phyloP scores from a whole-genome alignment of 2,797 vertebrate genomes.

The Erethizon dorsatum region DNA sequence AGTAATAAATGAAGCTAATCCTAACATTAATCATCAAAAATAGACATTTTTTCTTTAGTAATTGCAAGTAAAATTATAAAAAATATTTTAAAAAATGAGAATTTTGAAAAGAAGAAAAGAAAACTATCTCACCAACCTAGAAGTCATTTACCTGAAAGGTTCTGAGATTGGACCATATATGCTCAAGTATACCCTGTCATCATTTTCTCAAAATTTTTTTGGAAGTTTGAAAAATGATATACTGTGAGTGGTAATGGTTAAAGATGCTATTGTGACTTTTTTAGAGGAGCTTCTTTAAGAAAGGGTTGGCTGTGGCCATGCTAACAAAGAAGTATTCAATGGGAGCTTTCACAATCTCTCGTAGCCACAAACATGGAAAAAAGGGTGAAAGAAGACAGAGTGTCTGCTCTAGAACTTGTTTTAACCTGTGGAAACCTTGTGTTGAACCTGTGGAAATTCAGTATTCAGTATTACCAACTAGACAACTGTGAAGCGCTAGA shows the following conservation, averaged over 20 bases:
- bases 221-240: neutral
- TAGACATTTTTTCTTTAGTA: neutral
- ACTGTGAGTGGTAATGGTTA: neutral
- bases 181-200: neutral
- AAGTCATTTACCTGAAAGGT: neutral
- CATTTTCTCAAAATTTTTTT: neutral
- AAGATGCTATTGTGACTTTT: neutral
- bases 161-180: neutral
- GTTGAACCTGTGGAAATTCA: constrained; percentile 3
- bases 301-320: neutral
- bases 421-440: neutral
- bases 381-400: neutral
- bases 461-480: neutral
- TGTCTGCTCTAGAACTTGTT: neutral
- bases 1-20: neutral
- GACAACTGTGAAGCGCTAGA: neutral
- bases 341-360: neutral
- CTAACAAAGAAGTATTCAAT: neutral
- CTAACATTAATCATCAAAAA: constrained; percentile 23
- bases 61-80: neutral
- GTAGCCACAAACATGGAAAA: neutral
- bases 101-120: neutral
- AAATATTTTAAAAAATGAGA: neutral
- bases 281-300: neutral
- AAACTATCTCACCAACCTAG: neutral